These are phyloP conservation scores for Channallabes apus DNA, from an alignment of 2,797 vertebrate genomes.

Conservation along the genomic window DNA sequence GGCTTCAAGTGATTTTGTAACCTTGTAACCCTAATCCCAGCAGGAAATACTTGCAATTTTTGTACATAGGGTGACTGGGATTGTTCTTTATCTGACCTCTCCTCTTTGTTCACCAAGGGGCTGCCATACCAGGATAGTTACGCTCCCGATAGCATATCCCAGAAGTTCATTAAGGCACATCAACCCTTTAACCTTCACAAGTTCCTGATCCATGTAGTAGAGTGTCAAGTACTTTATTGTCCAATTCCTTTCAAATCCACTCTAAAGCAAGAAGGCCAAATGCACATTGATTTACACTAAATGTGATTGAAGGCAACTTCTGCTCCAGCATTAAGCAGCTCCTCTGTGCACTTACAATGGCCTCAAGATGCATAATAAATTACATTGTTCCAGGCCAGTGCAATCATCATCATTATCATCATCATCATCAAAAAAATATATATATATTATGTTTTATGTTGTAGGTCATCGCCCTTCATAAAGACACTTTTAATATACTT, in stretches of 20 bases:
- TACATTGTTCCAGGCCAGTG: background rate
- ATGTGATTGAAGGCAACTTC: background rate
- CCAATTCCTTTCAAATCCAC: constrained; percentile 11
- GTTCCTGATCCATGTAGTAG: no score
- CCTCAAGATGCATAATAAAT: background rate
- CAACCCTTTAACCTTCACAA: background rate
- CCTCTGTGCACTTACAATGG: background rate
- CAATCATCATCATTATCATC: background rate
- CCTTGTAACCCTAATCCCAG: background rate
- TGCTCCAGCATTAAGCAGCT: background rate
- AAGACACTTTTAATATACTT: background rate
- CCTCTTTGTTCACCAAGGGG: background rate
- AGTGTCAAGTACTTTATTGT: background rate
- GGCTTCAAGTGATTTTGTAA: background rate
- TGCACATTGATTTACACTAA: background rate
- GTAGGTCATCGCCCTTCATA: background rate
- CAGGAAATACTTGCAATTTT: background rate
- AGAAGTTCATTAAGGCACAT: no score
- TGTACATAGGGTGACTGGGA: background rate
- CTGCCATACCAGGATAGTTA: background rate
- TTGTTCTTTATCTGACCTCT: background rate
- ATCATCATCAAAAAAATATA: background rate
- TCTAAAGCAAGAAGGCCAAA: background rate
- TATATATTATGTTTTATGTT: background rate
- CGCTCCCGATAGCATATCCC: background rate